These are phyloP conservation scores for Thalassaphorura encarpata DNA, from an alignment of 1,140 invertebrate species.

Conservation along the genomic window DNA sequence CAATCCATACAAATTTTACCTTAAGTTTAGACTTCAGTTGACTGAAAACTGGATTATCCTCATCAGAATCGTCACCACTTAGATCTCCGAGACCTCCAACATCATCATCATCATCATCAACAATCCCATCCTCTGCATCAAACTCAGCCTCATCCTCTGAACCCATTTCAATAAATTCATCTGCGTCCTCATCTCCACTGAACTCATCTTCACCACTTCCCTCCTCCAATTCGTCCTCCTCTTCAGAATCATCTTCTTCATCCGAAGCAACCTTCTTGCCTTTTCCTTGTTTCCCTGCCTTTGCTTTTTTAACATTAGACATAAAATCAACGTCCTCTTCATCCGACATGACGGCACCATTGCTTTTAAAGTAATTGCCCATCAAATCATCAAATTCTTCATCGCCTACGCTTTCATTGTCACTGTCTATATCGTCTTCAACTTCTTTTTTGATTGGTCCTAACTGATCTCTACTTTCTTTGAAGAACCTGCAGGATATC, in stretches of 20 bases:
- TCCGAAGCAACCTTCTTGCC: conserved; percentile 8
- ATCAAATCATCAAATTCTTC: conserved; percentile 82
- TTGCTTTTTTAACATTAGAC: conserved; percentile 30
- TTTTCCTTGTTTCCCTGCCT: conserved; percentile 1
- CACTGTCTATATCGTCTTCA: conserved; percentile 45
- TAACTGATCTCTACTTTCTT: conserved; percentile 36
- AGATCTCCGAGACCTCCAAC: too few species aligned
- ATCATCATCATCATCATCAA: conserved; percentile 38
- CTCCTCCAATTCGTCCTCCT: conserved; percentile 30
- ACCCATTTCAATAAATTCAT: background rate
- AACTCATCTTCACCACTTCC: background rate
- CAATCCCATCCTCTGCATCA: conserved; percentile 38
- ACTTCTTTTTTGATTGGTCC: conserved; percentile 35
- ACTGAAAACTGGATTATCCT: conserved; percentile 32
- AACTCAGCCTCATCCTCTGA: conserved; percentile 30
- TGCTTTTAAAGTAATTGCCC: conserved; percentile 27
- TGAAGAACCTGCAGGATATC: conserved; percentile 29
- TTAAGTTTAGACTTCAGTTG: too few species aligned
- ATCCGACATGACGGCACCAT: conserved; percentile 25
- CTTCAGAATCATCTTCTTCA: conserved; percentile 31
- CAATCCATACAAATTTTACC: conserved; percentile 16
- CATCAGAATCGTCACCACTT: conserved; percentile 30
- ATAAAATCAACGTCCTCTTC: conserved; percentile 32
- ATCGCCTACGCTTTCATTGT: conserved; percentile 71
- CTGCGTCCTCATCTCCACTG: background rate